These are phyloP conservation scores for Phyllostomus discolor DNA, from an alignment of 2,113 vertebrate species.

Conservation along the genomic window DNA sequence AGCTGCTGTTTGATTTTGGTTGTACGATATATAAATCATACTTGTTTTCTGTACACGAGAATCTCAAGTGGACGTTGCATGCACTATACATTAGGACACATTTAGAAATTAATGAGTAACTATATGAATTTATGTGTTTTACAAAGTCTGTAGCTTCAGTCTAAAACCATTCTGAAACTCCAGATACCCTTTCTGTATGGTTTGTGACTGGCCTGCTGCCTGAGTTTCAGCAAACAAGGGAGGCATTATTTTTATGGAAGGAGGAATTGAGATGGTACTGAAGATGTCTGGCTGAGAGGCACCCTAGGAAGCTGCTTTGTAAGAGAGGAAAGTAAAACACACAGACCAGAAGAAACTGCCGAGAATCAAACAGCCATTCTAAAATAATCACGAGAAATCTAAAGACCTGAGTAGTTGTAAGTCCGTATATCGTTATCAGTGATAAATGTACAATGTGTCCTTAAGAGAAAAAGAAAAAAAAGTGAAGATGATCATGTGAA, in stretches of 20 bases:
- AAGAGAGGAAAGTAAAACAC: slow-evolving; percentile 43
- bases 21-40: slow-evolving; percentile 66
- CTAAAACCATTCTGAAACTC: slow-evolving; percentile 79
- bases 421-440: neutral
- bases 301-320: slow-evolving; percentile 80
- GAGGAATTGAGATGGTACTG: slow-evolving; percentile 71
- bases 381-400: slow-evolving; percentile 49
- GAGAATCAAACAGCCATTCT: slow-evolving; percentile 60
- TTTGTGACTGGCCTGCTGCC: slow-evolving; percentile 85
- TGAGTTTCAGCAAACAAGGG: slow-evolving; percentile 81
- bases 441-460: slow-evolving; percentile 51
- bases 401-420: slow-evolving; percentile 42
- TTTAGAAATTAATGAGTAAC: slow-evolving; percentile 79
- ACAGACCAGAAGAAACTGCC: slow-evolving; percentile 44
- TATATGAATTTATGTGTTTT: slow-evolving; percentile 81
- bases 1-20: slow-evolving; percentile 69
- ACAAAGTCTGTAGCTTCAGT: slow-evolving; percentile 78
- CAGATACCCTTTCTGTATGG: slow-evolving; percentile 72
- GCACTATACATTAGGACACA: slow-evolving; percentile 80
- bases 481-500: slow-evolving; percentile 38
- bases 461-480: slow-evolving; percentile 35
- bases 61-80: slow-evolving; percentile 81
- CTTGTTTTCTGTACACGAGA: slow-evolving; percentile 69
- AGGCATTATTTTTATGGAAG: slow-evolving; percentile 82
- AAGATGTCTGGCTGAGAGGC: slow-evolving; percentile 83